Conservation (phyloP, 2,113 vertebrate genomes). For the Sander vitreus region DNA sequence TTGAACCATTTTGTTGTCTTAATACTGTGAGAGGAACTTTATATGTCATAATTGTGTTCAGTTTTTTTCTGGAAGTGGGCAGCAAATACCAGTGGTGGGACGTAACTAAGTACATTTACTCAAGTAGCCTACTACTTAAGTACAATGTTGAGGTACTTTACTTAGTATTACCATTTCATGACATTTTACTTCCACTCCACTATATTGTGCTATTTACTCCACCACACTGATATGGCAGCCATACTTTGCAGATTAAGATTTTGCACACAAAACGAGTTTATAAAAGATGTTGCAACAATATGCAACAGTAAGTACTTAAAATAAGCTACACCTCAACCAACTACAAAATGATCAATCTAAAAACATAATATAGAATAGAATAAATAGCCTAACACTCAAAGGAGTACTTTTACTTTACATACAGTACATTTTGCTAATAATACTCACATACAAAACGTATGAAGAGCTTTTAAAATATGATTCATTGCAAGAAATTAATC, state of each 20-base stretch:
- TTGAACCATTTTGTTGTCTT: neutral
- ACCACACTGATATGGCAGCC: neutral
- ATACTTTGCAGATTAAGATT: neutral
- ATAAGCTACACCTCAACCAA: neutral
- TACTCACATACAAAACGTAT: neutral
- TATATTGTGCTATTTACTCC: neutral
- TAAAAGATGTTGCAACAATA: neutral
- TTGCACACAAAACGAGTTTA: neutral
- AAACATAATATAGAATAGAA: neutral
- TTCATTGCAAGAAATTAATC: neutral
- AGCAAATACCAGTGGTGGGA: neutral
- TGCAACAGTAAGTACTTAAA: neutral
- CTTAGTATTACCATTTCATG: neutral
- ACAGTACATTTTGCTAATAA: neutral
- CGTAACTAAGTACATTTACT: neutral
- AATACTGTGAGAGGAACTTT: neutral
- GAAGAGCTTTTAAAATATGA: neutral
- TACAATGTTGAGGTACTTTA: neutral
- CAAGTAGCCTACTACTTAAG: neutral
- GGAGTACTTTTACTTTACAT: too few relatives aligned
- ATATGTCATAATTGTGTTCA: slow-evolving; percentile 13
- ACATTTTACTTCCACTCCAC: neutral
- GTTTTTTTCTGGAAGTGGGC: slow-evolving; percentile 1
- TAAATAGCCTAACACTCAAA: neutral
- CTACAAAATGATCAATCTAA: neutral